These are phyloP conservation scores for Amphipyra tragopoginis DNA, from an alignment of 2,888 invertebrate genomes.

Conservation along the genomic window DNA sequence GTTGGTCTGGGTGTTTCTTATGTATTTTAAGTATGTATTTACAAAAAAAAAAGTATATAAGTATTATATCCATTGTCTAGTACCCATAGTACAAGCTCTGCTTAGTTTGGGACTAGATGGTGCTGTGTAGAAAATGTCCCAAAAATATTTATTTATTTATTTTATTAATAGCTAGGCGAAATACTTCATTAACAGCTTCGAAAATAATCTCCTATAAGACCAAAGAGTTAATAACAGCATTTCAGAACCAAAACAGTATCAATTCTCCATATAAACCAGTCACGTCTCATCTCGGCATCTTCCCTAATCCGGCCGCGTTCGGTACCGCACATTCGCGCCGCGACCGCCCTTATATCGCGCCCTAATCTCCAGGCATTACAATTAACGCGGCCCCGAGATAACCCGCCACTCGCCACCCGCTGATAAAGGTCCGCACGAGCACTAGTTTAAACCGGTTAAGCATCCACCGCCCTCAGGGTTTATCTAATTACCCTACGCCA, in stretches of 20 bases:
- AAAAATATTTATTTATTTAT: too few species aligned
- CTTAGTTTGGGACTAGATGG: too few species aligned
- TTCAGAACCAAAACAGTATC: constrained; percentile 26
- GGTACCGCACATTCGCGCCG: constrained; percentile 61
- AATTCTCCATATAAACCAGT: constrained; percentile 58
- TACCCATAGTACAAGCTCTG: too few species aligned
- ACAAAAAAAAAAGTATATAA: too few species aligned
- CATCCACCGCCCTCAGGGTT: constrained; percentile 86
- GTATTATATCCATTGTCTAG: too few species aligned
- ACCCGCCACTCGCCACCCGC: constrained; percentile 88
- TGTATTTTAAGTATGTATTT: too few species aligned
- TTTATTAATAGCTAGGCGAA: too few species aligned
- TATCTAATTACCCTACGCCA: constrained; percentile 87
- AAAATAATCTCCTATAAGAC: too few species aligned
- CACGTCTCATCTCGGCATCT: constrained; percentile 66
- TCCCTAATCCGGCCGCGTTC: constrained; percentile 68
- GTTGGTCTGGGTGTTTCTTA: too few species aligned
- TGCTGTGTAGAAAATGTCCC: too few species aligned
- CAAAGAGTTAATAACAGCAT: too few species aligned
- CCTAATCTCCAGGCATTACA: constrained; percentile 88
- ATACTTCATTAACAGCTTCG: too few species aligned
- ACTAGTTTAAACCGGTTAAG: constrained; percentile 89
- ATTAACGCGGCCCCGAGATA: constrained; percentile 88
- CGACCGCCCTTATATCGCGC: constrained; percentile 79
- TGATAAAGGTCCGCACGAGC: constrained; percentile 84